Evolutionary conservation across 2,888 invertebrate species (phyloP).

Genomic region (Limnephilus rhombicus): DNA sequence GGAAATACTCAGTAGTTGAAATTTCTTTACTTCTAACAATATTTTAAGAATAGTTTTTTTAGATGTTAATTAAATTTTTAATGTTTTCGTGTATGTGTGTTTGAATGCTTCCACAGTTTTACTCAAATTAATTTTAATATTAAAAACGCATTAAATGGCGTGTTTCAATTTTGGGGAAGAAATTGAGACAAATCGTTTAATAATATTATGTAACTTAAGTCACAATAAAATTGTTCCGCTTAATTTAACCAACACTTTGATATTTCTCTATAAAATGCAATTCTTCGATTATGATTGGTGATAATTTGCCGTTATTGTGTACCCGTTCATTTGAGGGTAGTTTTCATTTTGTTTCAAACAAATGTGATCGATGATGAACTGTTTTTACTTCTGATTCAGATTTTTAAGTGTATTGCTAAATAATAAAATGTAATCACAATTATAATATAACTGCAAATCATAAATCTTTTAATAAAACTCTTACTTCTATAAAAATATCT

Average conservation of each 20-base stretch:
- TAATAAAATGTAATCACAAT: conserved; percentile 73
- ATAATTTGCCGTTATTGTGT: conserved; percentile 28
- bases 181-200: conserved; percentile 72
- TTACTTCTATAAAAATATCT: conserved; percentile 76
- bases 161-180: conserved; percentile 77
- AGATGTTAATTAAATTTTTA: conserved; percentile 56
- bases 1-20: conserved; percentile 59
- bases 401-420: conserved; percentile 48
- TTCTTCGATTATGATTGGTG: neutral
- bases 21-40: conserved; percentile 63
- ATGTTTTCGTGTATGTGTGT: conserved; percentile 60
- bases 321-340: neutral
- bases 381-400: conserved; percentile 37
- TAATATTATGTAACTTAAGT: conserved; percentile 23
- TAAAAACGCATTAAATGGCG: conserved; percentile 67
- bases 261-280: neutral
- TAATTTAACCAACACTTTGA: conserved; percentile 29
- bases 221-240: conserved; percentile 34
- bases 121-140: conserved; percentile 55
- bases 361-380: conserved; percentile 35
- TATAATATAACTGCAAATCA: conserved; percentile 76
- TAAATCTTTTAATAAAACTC: conserved; percentile 78
- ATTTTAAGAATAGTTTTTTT: conserved; percentile 60
- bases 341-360: conserved; percentile 32
- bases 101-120: conserved; percentile 64